These are phyloP conservation scores for Cosmopolites sordidus DNA, from an alignment of 2,888 invertebrate species.

Conservation along the genomic window DNA sequence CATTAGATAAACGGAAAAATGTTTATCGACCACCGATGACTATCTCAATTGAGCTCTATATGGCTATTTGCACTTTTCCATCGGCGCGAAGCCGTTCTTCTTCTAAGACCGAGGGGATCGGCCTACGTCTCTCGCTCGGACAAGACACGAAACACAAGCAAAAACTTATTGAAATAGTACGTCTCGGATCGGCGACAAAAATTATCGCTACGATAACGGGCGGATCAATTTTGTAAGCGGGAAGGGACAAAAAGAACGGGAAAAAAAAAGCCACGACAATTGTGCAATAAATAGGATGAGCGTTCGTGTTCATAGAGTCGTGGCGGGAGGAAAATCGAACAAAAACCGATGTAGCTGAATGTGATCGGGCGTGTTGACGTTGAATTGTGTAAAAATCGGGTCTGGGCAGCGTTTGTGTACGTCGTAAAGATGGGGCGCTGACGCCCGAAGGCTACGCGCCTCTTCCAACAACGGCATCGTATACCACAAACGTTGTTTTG, in stretches of 20 bases:
- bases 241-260: conserved; percentile 7
- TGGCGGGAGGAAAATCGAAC: conserved; percentile 33
- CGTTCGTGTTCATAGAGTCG: conserved; percentile 37
- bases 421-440: conserved; percentile 42
- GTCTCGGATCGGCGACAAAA: conserved; percentile 28
- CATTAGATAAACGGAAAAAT: too few relatives aligned
- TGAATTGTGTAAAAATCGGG: conserved; percentile 42
- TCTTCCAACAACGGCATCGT: too few relatives aligned
- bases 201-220: conserved; percentile 35
- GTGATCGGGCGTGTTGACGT: conserved; percentile 40
- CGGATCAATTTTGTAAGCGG: conserved; percentile 36
- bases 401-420: conserved; percentile 37
- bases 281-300: conserved; percentile 40
- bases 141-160: conserved; percentile 18
- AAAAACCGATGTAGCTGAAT: conserved; percentile 45
- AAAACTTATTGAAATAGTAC: conserved; percentile 27
- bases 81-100: too few relatives aligned
- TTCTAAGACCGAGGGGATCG: conserved; percentile 1
- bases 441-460: conserved; percentile 31
- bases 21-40: too few relatives aligned
- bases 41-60: too few relatives aligned
- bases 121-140: conserved; percentile 15
- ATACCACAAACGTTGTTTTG: too few relatives aligned
- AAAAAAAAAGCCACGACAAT: conserved; percentile 38
- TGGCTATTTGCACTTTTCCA: too few relatives aligned